Base-by-base conservation (phyloP, 2,797 vertebrate species). In the Ptychadena robeensis region DNA sequence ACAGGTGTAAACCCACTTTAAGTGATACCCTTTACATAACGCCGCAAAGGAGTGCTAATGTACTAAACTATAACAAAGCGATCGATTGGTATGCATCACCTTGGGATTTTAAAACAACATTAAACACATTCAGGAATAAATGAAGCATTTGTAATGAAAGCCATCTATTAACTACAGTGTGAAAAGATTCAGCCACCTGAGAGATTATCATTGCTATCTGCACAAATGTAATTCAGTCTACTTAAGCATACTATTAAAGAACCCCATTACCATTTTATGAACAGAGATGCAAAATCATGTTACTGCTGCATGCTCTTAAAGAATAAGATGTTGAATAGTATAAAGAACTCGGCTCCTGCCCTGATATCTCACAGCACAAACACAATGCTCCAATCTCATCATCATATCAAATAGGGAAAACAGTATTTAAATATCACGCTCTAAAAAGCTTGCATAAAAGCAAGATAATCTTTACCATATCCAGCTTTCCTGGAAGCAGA, bases 211-310 rank as follows among this genome's bases (percentile, higher is more conserved):
- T 25, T 40, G 65, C 76, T 9, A 48, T 53, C 37, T n/a, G 27
- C 57, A 72, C 69, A 73, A 81, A 32, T 48, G 34, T 44, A 64
- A 18, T 72, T 72, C 30, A 48, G 28, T 7, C 10, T 63, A 25
- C 28, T 32, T 11, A 65, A 30, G 18, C 31, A 14, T 28, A 35
- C 34, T 27, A 72, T 48, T 37, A 72, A 37, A 57, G 65, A 57
- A 68, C 28, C 66, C 69, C 79, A 81, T 81, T 73, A 64, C 8
- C 37, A 65, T 80, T 61, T 63, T 61, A 38, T 64, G 66, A 31
- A 79, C 28, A 77, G 38, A 15, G 25, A 57, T 32, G 30, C 25
- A 70, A 59, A 71, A 80, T 80, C 8, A n/a, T 3, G 61, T 80
- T 70, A 63, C 44, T 22, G 10, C 9, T 22, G 9, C 10, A 57